Percentiles rank a stretch among this genome's conserved stretches.
Evolutionary conservation across 2,113 vertebrate species (phyloP).

Genomic region (Phalacrocorax pelagicus): DNA sequence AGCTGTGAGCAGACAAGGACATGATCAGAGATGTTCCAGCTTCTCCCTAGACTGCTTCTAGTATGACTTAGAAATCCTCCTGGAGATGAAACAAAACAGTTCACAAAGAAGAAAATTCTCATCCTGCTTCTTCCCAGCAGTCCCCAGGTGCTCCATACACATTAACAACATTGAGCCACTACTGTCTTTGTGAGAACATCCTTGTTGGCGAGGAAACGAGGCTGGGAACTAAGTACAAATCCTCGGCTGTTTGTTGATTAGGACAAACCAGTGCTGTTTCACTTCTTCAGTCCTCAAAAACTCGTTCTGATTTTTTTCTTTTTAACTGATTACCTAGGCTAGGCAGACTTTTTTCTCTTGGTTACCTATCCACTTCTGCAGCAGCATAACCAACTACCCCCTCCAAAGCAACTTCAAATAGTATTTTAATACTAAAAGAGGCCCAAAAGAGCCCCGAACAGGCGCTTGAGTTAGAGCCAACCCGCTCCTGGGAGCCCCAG

Average conservation of each 20-base stretch:
- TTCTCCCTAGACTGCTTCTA: not conserved
- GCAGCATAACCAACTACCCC: rapidly evolving
- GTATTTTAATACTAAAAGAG: not conserved
- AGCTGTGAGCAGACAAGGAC: rapidly evolving
- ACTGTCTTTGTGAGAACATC: too few relatives aligned
- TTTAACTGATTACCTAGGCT: rapidly evolving
- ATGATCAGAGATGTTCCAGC: not conserved
- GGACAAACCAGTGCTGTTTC: rapidly evolving
- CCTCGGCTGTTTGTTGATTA: too few relatives aligned
- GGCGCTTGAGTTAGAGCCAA: rapidly evolving
- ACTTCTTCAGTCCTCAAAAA: not conserved
- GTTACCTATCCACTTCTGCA: not conserved
- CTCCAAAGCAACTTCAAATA: too few relatives aligned
- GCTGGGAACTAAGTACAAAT: too few relatives aligned
- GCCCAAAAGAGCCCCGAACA: not conserved
- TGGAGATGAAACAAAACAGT: not conserved
- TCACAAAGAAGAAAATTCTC: not conserved
- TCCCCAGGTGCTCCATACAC: not conserved
- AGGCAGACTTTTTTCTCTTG: too few relatives aligned
- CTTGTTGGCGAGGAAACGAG: too few relatives aligned
- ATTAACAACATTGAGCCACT: rapidly evolving
- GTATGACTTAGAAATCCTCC: not conserved
- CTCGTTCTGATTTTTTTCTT: not conserved
- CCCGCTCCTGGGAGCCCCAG: not conserved
- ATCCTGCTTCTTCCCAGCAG: not conserved